These are phyloP conservation scores for Acanthosepion lycidas DNA, from an alignment of 2,888 invertebrate genomes.

Conservation along the genomic window DNA sequence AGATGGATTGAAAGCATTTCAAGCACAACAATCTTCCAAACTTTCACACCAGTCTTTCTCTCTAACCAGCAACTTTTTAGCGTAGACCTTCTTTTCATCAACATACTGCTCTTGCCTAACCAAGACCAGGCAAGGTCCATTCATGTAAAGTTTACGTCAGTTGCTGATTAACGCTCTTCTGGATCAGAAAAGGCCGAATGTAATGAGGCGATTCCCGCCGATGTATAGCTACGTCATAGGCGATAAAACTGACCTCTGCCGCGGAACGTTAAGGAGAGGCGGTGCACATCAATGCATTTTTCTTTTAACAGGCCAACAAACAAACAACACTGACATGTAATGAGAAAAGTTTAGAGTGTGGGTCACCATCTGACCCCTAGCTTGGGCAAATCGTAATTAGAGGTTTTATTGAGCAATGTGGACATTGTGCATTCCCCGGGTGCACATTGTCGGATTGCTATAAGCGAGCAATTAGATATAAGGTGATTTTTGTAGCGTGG, in stretches of 20 bases:
- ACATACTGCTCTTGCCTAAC: not conserved
- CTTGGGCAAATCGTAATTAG: not conserved
- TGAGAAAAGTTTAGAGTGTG: constrained; percentile 15
- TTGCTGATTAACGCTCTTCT: not conserved
- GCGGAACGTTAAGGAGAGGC: not conserved
- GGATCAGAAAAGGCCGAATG: not conserved
- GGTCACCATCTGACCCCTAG: not conserved
- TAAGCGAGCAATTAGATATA: not conserved
- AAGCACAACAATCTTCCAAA: not conserved
- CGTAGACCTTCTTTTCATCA: not conserved
- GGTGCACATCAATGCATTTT: not conserved
- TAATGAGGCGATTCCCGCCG: not conserved
- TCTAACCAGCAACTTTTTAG: not conserved
- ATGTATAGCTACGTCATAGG: not conserved
- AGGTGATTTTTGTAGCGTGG: not conserved
- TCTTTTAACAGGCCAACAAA: not conserved
- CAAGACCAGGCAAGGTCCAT: not conserved
- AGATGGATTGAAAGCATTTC: not conserved
- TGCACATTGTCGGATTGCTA: not conserved
- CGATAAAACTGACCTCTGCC: not conserved
- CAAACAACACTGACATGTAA: constrained; percentile 17
- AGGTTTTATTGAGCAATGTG: not conserved
- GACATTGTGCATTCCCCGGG: not conserved
- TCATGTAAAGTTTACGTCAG: not conserved
- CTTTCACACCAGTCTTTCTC: not conserved